Base-by-base conservation (phyloP, 2,113 vertebrate species). In the Mohoua ochrocephala region DNA sequence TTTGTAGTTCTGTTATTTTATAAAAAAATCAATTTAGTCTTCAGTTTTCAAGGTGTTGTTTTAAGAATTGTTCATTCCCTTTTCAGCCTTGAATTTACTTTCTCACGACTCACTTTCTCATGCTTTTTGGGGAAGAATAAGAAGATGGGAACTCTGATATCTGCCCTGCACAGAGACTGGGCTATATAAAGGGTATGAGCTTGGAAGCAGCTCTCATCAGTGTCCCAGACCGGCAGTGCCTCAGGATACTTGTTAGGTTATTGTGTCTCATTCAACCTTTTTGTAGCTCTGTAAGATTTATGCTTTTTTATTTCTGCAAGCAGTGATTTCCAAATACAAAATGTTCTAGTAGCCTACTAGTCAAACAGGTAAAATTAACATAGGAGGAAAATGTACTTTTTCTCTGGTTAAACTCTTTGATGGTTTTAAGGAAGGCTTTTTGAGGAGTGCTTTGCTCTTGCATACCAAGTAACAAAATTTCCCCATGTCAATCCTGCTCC, bases 381-480 rank as follows among this genome's bases (percentile, higher is more conserved):
- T 39, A 67, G 56, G 65, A 89, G 45, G 63, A 67, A 93, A 88
- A 84, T 11, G 10, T 85, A 68, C 16, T 75, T 50, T 86, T 92
- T 93, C 84, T 95, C 69, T 93, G 71, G 75, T 92, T 96, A 92
- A 97, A 88, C 53, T 54, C 16, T 69, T 81, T 81, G 70, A 69
- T 82, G 59, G 49, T 80, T 93, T 97, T 95, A 91, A 60, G 47
- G 87, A 89, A 95, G 87, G 57, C 61, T 87, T 94, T 95, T 94
- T 37, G 78, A 95, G 91, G 89, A 95, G 47, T 91, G 95, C 45
- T 96, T 96, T 95, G 80, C 80, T 97, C 81, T 95, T 97, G 69
- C 93, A 92, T 96, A 94, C 75, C 86, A 97, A 84, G 87, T 86
- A 49, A 79, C 79, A 94, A 95, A 68, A 85, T 88, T 95, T 97